Evolutionary conservation across 2,113 vertebrate genomes (phyloP).

Genomic region (Phaethon lepturus): DNA sequence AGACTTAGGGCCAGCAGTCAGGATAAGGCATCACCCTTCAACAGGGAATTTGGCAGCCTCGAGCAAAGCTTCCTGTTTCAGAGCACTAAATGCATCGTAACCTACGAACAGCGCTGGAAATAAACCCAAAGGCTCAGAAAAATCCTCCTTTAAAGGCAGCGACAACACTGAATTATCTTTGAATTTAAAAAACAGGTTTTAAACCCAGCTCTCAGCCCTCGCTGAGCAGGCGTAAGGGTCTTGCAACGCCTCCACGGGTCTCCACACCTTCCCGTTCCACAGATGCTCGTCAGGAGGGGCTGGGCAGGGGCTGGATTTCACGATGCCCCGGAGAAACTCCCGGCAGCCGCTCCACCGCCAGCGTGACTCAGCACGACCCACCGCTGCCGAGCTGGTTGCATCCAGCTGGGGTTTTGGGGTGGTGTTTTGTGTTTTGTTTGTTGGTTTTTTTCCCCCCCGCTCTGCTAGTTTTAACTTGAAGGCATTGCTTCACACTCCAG

Average conservation of each 20-base stretch:
- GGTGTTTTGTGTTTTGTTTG: neutral
- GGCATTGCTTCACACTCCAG: neutral
- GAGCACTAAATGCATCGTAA: neutral
- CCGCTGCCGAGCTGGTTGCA: neutral
- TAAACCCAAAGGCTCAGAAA: neutral
- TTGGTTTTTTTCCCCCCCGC: too few species aligned
- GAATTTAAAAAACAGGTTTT: neutral
- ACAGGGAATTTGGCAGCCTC: neutral
- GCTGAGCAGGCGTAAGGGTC: accelerated
- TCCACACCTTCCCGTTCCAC: accelerated
- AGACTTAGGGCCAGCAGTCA: neutral
- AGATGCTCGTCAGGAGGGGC: neutral
- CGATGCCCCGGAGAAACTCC: accelerated
- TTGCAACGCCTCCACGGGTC: accelerated
- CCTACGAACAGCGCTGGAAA: accelerated
- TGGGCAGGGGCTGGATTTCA: neutral
- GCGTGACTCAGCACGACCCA: neutral
- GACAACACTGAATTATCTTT: accelerated
- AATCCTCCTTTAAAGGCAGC: neutral
- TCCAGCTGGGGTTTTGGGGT: neutral
- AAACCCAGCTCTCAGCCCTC: accelerated
- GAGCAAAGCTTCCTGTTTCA: neutral
- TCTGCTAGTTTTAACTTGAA: neutral
- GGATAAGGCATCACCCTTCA: neutral
- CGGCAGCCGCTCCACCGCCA: accelerated